Evolutionary conservation across 2,888 invertebrate species (phyloP).

Genomic region (Nasonia oneida): DNA sequence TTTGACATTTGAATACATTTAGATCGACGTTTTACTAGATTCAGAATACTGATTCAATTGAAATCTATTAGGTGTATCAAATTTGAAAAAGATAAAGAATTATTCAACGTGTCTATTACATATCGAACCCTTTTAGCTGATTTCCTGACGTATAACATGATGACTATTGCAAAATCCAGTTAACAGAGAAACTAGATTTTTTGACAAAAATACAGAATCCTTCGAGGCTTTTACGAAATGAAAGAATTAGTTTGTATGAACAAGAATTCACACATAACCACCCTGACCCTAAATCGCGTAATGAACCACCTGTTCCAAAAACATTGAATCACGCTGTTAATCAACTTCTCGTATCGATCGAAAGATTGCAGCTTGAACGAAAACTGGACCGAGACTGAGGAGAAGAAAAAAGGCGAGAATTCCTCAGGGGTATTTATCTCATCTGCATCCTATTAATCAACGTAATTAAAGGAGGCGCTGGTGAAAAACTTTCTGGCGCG

Average conservation of each 20-base stretch:
- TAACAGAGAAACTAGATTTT: too few species aligned
- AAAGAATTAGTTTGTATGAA: too few species aligned
- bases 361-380: constrained; percentile 48
- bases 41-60: too few species aligned
- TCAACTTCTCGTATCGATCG: constrained; percentile 51
- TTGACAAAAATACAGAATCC: too few species aligned
- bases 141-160: too few species aligned
- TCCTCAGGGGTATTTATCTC: constrained; percentile 50
- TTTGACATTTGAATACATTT: background rate
- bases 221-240: too few species aligned
- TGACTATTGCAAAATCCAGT: too few species aligned
- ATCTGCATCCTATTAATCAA: constrained; percentile 63
- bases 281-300: too few species aligned
- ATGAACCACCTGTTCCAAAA: constrained; percentile 38
- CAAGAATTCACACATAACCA: background rate
- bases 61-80: too few species aligned
- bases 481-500: constrained; percentile 50
- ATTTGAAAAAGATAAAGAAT: too few species aligned
- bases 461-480: constrained; percentile 55
- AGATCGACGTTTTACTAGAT: background rate
- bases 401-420: constrained; percentile 22
- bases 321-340: constrained; percentile 59
- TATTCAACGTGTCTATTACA: too few species aligned
- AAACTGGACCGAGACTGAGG: constrained; percentile 3
- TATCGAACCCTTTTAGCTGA: too few species aligned